phyloP scores from a whole-genome alignment of 2,113 vertebrate species.

The Lethenteron reissneri region DNA sequence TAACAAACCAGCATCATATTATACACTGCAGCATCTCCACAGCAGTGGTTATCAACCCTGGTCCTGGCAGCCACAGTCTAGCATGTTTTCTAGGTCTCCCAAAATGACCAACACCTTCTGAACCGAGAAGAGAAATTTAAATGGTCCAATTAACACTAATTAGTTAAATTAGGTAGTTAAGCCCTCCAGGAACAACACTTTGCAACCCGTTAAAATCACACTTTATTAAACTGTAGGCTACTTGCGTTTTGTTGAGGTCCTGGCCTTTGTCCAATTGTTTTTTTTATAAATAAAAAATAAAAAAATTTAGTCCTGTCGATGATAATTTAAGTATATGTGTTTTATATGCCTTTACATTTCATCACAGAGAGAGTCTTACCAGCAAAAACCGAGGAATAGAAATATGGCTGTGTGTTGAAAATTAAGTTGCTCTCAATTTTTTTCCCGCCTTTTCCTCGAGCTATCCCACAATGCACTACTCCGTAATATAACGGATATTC shows the following conservation, averaged over 20 bases:
- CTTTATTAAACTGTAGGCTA: neutral
- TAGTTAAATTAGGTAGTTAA: neutral
- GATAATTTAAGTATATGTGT: neutral
- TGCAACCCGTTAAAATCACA: neutral
- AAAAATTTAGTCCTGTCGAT: neutral
- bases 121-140: neutral
- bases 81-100: conserved; percentile 11
- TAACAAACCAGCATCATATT: conserved; percentile 13
- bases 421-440: too few relatives aligned
- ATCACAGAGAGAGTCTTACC: too few relatives aligned
- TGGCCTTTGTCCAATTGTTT: neutral
- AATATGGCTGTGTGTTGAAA: too few relatives aligned
- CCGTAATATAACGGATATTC: too few relatives aligned
- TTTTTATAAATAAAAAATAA: neutral
- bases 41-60: conserved; percentile 8
- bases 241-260: neutral
- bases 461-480: too few relatives aligned
- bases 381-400: too few relatives aligned
- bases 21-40: conserved; percentile 8
- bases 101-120: conserved; percentile 12
- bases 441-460: too few relatives aligned
- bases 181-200: neutral
- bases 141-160: neutral
- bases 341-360: neutral
- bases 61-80: conserved; percentile 10